A percentile compares a stretch with the other conserved stretches of the same genome.
Conservation (phyloP, 2,888 invertebrate genomes). For the Cheilosia scutellata region DNA sequence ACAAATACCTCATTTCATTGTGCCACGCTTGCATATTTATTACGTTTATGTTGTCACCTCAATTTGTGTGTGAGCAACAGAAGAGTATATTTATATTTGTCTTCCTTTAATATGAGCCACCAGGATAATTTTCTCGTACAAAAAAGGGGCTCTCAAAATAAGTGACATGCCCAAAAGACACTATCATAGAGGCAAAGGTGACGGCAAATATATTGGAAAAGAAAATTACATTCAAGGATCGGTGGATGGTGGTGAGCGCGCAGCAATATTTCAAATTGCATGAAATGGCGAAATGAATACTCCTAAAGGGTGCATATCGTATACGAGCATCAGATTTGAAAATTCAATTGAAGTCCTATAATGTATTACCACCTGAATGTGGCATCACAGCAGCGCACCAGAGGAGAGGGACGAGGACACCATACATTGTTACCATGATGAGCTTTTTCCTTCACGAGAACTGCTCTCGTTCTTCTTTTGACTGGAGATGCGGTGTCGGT, state of each 20-base stretch:
- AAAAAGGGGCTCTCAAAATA: slow-evolving; percentile 25
- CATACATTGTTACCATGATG: slow-evolving; percentile 66
- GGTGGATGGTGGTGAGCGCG: neutral
- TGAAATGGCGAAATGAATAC: slow-evolving; percentile 65
- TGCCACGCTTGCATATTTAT: slow-evolving; percentile 69
- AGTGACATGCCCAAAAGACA: slow-evolving; percentile 8
- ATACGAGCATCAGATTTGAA: slow-evolving; percentile 73
- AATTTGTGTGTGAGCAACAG: slow-evolving; percentile 47
- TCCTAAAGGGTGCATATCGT: slow-evolving; percentile 60
- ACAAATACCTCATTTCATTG: slow-evolving; percentile 59
- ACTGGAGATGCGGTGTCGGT: neutral
- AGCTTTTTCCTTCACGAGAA: slow-evolving; percentile 45
- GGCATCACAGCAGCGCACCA: slow-evolving; percentile 27
- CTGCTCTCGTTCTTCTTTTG: slow-evolving; percentile 16
- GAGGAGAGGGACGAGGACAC: neutral
- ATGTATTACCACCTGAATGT: slow-evolving; percentile 68
- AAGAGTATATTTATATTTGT: slow-evolving; percentile 23
- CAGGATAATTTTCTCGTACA: slow-evolving; percentile 3
- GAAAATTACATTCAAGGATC: slow-evolving; percentile 34
- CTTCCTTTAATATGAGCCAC: slow-evolving; percentile 14
- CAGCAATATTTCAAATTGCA: slow-evolving; percentile 67
- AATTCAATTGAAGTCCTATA: slow-evolving; percentile 71
- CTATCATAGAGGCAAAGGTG: slow-evolving; percentile 20
- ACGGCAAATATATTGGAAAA: slow-evolving; percentile 40
- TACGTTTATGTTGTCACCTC: slow-evolving; percentile 71